phyloP scores from a whole-genome alignment of 2,113 vertebrate species.

The Delphinapterus leucas region DNA sequence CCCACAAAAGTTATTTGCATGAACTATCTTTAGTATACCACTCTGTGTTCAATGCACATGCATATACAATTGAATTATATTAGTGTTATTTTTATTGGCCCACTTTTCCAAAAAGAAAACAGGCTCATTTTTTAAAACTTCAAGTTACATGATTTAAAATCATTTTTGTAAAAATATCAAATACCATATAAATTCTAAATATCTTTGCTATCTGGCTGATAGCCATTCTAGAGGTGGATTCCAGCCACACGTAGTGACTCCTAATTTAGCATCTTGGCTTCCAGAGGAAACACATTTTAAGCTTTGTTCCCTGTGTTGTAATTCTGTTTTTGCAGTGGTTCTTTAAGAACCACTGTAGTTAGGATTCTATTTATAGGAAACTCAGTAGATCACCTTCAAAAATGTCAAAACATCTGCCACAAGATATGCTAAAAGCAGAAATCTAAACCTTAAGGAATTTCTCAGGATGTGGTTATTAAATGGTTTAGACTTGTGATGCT shows the following conservation, averaged over 20 bases:
- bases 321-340: background rate
- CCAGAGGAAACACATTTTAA: slow-evolving; percentile 20
- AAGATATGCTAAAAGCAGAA: slow-evolving; percentile 23
- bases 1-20: slow-evolving; percentile 39
- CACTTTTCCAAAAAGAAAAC: slow-evolving; percentile 69
- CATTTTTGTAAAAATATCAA: slow-evolving; percentile 68
- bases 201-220: slow-evolving; percentile 38
- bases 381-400: slow-evolving; percentile 7
- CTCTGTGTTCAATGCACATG: slow-evolving; percentile 31
- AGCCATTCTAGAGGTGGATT: slow-evolving; percentile 46
- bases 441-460: background rate
- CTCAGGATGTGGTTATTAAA: background rate
- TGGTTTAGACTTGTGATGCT: background rate
- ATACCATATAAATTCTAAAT: slow-evolving; percentile 44
- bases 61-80: slow-evolving; percentile 30
- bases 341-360: slow-evolving; percentile 3
- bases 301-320: background rate
- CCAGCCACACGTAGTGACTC: background rate
- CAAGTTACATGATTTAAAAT: slow-evolving; percentile 59
- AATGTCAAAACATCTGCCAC: background rate
- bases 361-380: background rate
- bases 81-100: slow-evolving; percentile 30
- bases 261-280: background rate
- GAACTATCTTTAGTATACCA: slow-evolving; percentile 8
- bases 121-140: slow-evolving; percentile 46